Conservation (phyloP, 2,113 vertebrate genomes). For the Esox niger region DNA sequence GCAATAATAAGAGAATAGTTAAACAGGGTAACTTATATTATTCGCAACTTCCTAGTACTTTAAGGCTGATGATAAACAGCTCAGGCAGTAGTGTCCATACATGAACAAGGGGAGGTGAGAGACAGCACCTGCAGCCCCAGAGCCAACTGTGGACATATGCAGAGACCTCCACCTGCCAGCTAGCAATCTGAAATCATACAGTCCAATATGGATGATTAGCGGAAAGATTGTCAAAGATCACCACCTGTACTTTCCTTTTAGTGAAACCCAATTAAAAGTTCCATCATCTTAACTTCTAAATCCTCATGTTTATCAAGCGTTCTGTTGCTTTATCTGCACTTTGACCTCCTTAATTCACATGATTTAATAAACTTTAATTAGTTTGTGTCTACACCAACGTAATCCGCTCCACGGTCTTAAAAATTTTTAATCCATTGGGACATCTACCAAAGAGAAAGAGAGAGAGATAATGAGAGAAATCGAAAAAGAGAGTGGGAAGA, state of each 20-base stretch:
- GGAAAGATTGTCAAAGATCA: not conserved
- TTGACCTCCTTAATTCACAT: not conserved
- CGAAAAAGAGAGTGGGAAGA: not conserved
- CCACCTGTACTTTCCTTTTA: not conserved
- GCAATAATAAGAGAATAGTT: too few relatives aligned
- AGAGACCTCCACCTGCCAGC: too few relatives aligned
- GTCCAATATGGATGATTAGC: not conserved
- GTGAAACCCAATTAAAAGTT: conserved; percentile 5
- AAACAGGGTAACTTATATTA: too few relatives aligned
- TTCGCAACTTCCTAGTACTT: too few relatives aligned
- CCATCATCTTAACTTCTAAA: conserved; percentile 4
- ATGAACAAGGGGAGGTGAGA: too few relatives aligned
- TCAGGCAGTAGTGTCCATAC: too few relatives aligned
- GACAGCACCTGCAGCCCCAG: too few relatives aligned
- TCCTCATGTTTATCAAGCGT: conserved; percentile 11
- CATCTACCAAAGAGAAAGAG: not conserved
- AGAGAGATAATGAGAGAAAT: not conserved
- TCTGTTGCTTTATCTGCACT: not conserved
- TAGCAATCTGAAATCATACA: too few relatives aligned
- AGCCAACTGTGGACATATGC: too few relatives aligned
- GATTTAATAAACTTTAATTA: not conserved
- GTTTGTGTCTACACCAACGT: conserved; percentile 1
- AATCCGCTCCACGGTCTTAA: not conserved
- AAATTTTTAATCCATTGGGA: not conserved
- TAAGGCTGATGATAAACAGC: too few relatives aligned